Conservation (phyloP, 37 sponge, comb jelly and placozoan species). For the Ianthella basta region DNA sequence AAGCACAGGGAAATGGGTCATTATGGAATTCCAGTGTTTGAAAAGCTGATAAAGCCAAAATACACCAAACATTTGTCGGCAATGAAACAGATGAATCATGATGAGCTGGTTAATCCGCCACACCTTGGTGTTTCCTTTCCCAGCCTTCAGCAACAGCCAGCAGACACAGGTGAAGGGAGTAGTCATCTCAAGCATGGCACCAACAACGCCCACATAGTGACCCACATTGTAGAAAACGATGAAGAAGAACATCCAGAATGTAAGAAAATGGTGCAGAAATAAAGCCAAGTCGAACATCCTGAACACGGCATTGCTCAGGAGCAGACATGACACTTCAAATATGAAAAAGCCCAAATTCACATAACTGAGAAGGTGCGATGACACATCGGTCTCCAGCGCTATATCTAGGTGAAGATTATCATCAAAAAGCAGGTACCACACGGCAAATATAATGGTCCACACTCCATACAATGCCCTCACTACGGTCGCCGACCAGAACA, state of each 20-base stretch:
- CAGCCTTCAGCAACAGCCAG: constrained; percentile 60
- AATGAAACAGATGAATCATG: constrained; percentile 67
- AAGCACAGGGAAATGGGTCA: constrained; percentile 34
- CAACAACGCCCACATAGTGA: constrained; percentile 51
- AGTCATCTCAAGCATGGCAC: constrained; percentile 56
- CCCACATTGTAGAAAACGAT: constrained; percentile 26
- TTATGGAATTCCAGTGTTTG: constrained; percentile 42
- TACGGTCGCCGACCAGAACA: constrained; percentile 61
- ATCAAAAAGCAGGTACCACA: constrained; percentile 47
- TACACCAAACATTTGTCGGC: constrained; percentile 49
- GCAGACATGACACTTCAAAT: constrained; percentile 44
- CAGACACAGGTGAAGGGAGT: constrained; percentile 69
- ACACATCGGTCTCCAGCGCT: constrained; percentile 10
- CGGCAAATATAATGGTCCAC: constrained; percentile 18
- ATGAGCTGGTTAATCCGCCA: constrained; percentile 63
- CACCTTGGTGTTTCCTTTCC: constrained; percentile 20
- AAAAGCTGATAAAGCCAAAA: constrained; percentile 39
- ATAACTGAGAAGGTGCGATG: constrained; percentile 12
- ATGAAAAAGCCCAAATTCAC: constrained; percentile 53
- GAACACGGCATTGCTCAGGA: constrained; percentile 33
- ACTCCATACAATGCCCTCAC: constrained; percentile 58
- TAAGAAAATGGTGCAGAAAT: constrained; percentile 48
- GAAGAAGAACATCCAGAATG: constrained; percentile 13
- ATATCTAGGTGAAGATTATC: constrained; percentile 50
- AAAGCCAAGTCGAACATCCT: constrained; percentile 38